phyloP scores from a whole-genome alignment of 30 jellyfish, hydroid and myxozoan species.

The Phacellophora camtschatica region DNA sequence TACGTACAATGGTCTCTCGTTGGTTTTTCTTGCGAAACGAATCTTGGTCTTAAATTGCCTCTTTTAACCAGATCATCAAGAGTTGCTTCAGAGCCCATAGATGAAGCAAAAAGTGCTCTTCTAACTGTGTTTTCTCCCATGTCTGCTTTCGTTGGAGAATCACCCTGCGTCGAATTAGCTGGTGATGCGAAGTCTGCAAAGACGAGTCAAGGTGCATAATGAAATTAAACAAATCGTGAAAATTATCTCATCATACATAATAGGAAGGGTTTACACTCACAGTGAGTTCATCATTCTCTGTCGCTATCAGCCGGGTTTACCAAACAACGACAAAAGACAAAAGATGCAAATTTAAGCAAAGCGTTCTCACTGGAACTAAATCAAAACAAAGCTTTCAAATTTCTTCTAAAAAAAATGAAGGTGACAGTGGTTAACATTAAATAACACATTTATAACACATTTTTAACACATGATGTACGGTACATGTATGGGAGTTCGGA shows the following conservation, averaged over 20 bases:
- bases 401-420: too few relatives aligned
- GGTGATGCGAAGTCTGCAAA: not conserved
- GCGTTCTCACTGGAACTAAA: too few relatives aligned
- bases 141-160: not conserved
- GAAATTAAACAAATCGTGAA: too few relatives aligned
- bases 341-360: too few relatives aligned
- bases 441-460: not conserved
- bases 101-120: constrained; percentile 2
- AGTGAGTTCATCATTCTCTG: too few relatives aligned
- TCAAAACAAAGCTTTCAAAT: too few relatives aligned
- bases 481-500: not conserved
- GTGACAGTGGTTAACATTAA: too few relatives aligned
- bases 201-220: not conserved
- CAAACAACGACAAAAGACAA: too few relatives aligned
- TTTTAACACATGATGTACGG: not conserved
- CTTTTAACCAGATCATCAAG: not conserved
- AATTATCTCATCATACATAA: too few relatives aligned
- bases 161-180: not conserved
- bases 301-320: too few relatives aligned
- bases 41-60: not conserved
- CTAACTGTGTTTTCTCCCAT: not conserved
- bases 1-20: constrained; percentile 40
- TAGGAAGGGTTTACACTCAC: too few relatives aligned
- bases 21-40: constrained; percentile 32
- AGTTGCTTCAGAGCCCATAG: not conserved